Evolutionary conservation across 2,888 invertebrate species (phyloP), one percentile per base, ranked within the genome.

Genomic region (Bhutanitis thaidina): DNA sequence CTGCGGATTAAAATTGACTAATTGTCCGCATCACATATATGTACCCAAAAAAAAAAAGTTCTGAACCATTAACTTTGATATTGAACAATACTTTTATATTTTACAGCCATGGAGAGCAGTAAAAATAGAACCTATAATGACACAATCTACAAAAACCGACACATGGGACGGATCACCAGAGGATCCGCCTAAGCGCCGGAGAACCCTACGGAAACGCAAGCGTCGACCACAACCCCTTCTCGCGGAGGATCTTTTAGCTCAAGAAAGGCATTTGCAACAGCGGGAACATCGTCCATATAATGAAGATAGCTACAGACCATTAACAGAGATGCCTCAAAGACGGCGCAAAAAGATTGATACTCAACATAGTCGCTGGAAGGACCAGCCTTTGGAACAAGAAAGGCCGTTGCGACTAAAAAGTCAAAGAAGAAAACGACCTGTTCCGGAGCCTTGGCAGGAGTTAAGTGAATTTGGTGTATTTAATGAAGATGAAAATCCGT

Each of bases 131-230:
- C 66, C 74, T 43, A 55, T 58, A 49, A 60, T 69, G 52, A 67
- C 69, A 43, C 67, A 69, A 49, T 56, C 77, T 12, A 65, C 67
- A 29, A 62, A 60, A 49, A 56, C 62, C 9, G 69, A 72, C 27
- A 68, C 68, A 9, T 86, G 87, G 86, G 76, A 77, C n/a, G 74
- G 75, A 32, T 71, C 66, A 2, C 65, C 72, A 20, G 81, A 80
- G 25, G 78, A 80, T 49, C 64, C 69, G 0, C 77, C 82, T 4
- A 83, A 85, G 64, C 79, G 90, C 4, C 77, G 91, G 32, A 77
- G 91, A 57, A 67, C 81, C 8, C 77, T 77, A 1, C 87, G 92
- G 9, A 93, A 93, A 77, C 88, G 93, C 50, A 93, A 92, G 75
- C 86, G 92, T 50, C 86, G 92, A 39, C 93, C 92, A n/a, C 85